phyloP scores from a whole-genome alignment of 2,113 vertebrate species.

The Podarcis muralis region DNA sequence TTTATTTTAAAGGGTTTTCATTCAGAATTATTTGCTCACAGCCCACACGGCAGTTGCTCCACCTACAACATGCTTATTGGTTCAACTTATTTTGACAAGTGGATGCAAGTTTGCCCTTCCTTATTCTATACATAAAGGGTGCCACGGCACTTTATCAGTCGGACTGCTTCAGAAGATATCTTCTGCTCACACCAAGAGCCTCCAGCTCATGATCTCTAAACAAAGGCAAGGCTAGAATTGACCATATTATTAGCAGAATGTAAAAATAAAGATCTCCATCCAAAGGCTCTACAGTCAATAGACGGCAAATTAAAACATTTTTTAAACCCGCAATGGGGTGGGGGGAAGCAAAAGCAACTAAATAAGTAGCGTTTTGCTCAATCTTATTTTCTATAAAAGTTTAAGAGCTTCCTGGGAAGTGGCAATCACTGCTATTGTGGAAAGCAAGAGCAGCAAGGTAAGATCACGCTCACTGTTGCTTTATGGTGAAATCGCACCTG shows the following conservation, averaged over 20 bases:
- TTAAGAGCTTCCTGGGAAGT: background rate
- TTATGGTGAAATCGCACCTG: background rate
- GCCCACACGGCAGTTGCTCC: conserved; percentile 78
- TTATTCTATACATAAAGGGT: conserved; percentile 7
- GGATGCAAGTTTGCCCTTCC: conserved; percentile 30
- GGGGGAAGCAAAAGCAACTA: background rate
- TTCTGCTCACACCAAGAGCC: background rate
- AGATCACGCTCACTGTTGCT: background rate
- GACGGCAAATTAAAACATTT: background rate
- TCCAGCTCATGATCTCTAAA: background rate
- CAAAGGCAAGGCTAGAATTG: background rate
- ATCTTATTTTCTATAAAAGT: background rate
- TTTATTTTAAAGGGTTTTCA: conserved; percentile 63
- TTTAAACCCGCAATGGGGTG: background rate
- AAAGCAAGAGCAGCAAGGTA: background rate
- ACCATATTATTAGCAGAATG: background rate
- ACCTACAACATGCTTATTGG: conserved; percentile 79
- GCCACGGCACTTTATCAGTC: background rate
- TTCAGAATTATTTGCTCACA: conserved; percentile 74
- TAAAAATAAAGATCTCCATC: accelerated
- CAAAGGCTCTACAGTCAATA: background rate
- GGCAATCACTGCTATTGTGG: background rate
- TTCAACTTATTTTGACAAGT: conserved; percentile 60
- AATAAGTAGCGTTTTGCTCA: conserved; percentile 5
- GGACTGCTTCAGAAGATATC: background rate